These are phyloP conservation scores for Torymus aiolomorphi DNA, from an alignment of 2,888 invertebrate species.

Conservation along the genomic window DNA sequence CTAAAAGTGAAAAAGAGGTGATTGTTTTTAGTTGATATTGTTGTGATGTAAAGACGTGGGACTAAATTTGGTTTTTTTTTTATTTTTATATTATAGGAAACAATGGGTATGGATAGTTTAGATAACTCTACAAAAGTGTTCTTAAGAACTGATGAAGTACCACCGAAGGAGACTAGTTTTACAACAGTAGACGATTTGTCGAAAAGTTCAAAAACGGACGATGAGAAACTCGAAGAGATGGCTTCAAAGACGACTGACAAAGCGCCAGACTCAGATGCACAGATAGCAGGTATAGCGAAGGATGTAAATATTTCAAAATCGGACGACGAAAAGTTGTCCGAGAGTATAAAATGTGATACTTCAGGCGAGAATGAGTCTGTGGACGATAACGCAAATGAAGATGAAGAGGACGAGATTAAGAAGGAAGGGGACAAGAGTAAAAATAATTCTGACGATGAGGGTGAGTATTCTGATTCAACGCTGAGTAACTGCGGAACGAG, in stretches of 20 bases:
- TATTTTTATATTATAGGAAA: conserved; percentile 23
- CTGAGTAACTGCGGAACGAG: conserved; percentile 33
- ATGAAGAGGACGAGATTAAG: conserved; percentile 39
- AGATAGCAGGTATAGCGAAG: conserved; percentile 11
- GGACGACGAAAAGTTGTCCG: conserved; percentile 66
- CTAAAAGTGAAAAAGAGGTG: too few species aligned
- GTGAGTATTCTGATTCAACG: conserved; percentile 17
- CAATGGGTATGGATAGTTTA: background rate
- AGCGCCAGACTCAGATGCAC: conserved; percentile 4
- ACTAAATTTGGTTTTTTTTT: background rate
- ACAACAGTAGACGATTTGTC: conserved; percentile 58
- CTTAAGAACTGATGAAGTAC: conserved; percentile 28
- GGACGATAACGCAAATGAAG: conserved; percentile 48
- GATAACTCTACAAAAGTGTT: background rate
- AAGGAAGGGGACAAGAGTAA: conserved; percentile 14
- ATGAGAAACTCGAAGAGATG: conserved; percentile 68
- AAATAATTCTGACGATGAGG: conserved; percentile 47
- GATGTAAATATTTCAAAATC: conserved; percentile 62
- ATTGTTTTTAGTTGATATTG: too few species aligned
- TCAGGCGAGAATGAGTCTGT: conserved; percentile 28
- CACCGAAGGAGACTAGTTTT: conserved; percentile 29
- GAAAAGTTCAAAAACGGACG: conserved; percentile 67
- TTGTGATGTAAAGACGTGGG: too few species aligned
- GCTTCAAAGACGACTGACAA: conserved; percentile 48
- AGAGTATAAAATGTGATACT: conserved; percentile 57